phyloP scores from a whole-genome alignment of 2,888 invertebrate genomes.

The Cephus runcator region DNA sequence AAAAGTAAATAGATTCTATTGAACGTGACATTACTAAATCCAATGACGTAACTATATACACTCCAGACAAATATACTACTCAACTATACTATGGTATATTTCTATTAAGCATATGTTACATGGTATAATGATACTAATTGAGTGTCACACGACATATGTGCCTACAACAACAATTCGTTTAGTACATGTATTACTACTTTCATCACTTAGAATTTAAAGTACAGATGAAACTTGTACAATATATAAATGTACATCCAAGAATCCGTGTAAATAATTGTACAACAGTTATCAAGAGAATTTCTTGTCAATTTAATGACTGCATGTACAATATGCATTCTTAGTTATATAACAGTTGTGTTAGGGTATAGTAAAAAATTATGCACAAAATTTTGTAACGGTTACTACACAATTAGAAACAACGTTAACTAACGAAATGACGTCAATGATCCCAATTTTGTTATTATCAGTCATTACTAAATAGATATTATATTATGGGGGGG shows the following conservation, averaged over 20 bases:
- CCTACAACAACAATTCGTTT: not conserved
- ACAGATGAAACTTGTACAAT: not conserved
- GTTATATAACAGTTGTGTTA: not conserved
- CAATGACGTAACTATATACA: not conserved
- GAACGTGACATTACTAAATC: not conserved
- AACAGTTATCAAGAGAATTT: not conserved
- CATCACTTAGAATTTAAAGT: not conserved
- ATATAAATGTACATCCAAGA: not conserved
- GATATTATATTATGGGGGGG: not conserved
- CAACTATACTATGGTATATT: not conserved
- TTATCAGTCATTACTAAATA: not conserved
- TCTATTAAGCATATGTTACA: not conserved
- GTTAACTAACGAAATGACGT: not conserved
- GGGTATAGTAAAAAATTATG: not conserved
- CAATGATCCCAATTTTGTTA: not conserved
- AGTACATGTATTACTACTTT: not conserved
- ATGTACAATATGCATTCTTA: not conserved
- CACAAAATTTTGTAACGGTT: not conserved
- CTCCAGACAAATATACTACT: too few relatives aligned
- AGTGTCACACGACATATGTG: not conserved
- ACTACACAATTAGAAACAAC: not conserved
- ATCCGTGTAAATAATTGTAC: not conserved
- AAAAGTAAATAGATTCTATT: not conserved
- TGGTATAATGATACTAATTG: not conserved
- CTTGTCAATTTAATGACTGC: not conserved